These are phyloP conservation scores for Cyclophora punctaria DNA, from an alignment of 2,888 invertebrate species.

Conservation along the genomic window DNA sequence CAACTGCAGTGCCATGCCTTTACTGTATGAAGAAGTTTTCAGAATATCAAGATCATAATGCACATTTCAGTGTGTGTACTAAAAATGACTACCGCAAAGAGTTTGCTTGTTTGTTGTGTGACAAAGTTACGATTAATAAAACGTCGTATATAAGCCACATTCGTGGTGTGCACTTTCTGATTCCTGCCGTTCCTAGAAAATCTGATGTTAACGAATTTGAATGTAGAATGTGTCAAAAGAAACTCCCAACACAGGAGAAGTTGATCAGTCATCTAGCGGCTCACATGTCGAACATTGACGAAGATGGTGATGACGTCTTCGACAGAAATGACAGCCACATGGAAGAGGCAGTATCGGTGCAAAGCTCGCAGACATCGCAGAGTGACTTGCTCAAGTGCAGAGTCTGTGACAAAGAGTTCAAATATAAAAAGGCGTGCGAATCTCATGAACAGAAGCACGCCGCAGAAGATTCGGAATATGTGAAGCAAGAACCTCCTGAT, in stretches of 20 bases:
- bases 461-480: constrained; percentile 25
- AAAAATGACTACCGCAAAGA: constrained; percentile 29
- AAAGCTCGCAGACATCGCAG: constrained; percentile 21
- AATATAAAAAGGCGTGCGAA: constrained; percentile 51
- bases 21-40: constrained; percentile 45
- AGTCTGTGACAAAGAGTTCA: constrained; percentile 55
- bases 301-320: constrained; percentile 39
- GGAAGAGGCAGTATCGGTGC: constrained; percentile 42
- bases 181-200: constrained; percentile 7
- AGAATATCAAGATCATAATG: constrained; percentile 46
- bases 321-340: constrained; percentile 29
- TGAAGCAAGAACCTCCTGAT: constrained; percentile 47
- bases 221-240: constrained; percentile 57
- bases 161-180: constrained; percentile 46
- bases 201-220: constrained; percentile 19
- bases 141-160: constrained; percentile 45
- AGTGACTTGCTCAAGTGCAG: constrained; percentile 36
- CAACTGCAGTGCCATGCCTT: constrained; percentile 40
- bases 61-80: constrained; percentile 46
- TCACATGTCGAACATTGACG: constrained; percentile 56
- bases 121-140: constrained; percentile 35
- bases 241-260: constrained; percentile 45
- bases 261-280: constrained; percentile 58
- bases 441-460: constrained; percentile 37
- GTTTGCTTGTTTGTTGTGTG: constrained; percentile 49